Conservation (phyloP, 2,113 vertebrate species). For the Myotis davidii region DNA sequence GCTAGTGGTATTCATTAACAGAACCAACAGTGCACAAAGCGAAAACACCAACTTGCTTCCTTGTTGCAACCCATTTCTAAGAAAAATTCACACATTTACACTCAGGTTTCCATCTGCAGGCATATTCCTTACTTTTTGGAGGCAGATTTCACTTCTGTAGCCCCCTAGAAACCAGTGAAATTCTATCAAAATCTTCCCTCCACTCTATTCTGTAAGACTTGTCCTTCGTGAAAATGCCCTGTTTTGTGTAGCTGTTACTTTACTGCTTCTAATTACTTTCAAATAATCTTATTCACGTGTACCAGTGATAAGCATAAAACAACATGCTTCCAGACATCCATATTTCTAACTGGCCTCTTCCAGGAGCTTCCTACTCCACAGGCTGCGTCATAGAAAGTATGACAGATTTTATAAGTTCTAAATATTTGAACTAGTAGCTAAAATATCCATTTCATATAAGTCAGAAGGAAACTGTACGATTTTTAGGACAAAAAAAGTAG, state of each 20-base stretch:
- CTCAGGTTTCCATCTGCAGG: not conserved
- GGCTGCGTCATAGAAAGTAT: not conserved
- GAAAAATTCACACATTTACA: not conserved
- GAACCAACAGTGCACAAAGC: not conserved
- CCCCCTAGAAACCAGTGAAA: not conserved
- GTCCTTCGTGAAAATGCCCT: not conserved
- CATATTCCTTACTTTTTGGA: not conserved
- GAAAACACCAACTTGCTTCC: not conserved
- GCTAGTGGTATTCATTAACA: not conserved
- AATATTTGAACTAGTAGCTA: not conserved
- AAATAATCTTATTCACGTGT: not conserved
- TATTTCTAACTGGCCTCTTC: not conserved
- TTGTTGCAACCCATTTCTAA: not conserved
- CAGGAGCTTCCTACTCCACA: not conserved
- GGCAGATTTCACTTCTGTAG: not conserved
- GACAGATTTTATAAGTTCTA: not conserved
- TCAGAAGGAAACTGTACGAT: not conserved
- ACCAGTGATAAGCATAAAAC: not conserved
- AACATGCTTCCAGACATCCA: not conserved
- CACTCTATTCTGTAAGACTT: not conserved
- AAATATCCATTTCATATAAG: slow-evolving; percentile 18
- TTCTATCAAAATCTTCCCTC: not conserved
- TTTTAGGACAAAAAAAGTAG: not conserved
- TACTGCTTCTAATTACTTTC: not conserved
- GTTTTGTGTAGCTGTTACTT: not conserved